A percentile compares a stretch with the other conserved stretches of the same genome.
Conservation (phyloP, 2,113 vertebrate species). For the Paramormyrops kingsleyae region DNA sequence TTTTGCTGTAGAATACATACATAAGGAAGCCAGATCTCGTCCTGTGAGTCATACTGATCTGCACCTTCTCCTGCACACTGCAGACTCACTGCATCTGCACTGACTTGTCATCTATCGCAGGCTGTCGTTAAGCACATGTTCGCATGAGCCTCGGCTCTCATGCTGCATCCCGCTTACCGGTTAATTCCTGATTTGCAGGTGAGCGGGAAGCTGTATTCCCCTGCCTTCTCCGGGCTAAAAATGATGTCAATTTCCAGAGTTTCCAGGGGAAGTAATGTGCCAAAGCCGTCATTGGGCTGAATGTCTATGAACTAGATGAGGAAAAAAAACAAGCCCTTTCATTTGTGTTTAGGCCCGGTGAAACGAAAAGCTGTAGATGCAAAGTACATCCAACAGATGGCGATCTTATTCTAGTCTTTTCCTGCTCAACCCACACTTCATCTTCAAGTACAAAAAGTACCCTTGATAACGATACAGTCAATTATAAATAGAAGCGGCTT, state of each 20-base stretch:
- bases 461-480: neutral
- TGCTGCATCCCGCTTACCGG: constrained; percentile 57
- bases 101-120: neutral
- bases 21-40: neutral
- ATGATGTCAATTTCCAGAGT: constrained; percentile 71
- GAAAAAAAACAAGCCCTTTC: constrained; percentile 15
- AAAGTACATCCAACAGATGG: constrained; percentile 8
- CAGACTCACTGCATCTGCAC: neutral
- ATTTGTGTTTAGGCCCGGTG: neutral
- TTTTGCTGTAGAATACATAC: neutral
- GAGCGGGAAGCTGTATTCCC: constrained; percentile 73
- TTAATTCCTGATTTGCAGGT: constrained; percentile 76
- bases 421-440: constrained; percentile 3
- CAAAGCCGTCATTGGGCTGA: constrained; percentile 81
- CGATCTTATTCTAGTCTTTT: constrained; percentile 14
- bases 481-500: neutral
- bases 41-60: neutral
- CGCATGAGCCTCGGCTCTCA: too few relatives aligned
- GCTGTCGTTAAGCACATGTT: neutral
- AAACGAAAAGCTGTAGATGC: neutral
- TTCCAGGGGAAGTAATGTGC: constrained; percentile 77
- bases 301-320: constrained; percentile 72
- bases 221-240: constrained; percentile 71
- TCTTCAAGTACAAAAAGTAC: neutral
- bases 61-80: neutral